These are phyloP conservation scores for Apotomis capreana DNA, from an alignment of 2,888 invertebrate species.

Conservation along the genomic window DNA sequence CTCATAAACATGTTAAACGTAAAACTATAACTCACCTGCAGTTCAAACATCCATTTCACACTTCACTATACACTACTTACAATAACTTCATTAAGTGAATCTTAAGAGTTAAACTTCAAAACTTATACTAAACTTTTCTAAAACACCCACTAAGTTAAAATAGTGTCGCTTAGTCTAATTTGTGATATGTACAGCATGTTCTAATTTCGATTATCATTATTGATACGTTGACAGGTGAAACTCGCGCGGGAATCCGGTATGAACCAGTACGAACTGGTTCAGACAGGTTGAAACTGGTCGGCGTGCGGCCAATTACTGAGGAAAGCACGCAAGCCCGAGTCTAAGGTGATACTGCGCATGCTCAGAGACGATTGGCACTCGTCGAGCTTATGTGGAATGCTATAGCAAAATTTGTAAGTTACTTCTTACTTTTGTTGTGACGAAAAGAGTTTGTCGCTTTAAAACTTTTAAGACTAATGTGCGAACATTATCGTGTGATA, in stretches of 20 bases:
- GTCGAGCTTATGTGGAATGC: constrained; percentile 61
- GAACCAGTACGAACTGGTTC: constrained; percentile 52
- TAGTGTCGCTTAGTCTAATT: constrained; percentile 7
- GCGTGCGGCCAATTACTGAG: constrained; percentile 77
- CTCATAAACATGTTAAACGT: not conserved
- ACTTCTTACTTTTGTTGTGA: constrained; percentile 74
- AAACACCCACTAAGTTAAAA: constrained; percentile 18
- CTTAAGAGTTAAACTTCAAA: constrained; percentile 41
- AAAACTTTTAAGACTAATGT: not conserved
- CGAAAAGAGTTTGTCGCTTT: constrained; percentile 15
- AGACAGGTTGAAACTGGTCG: constrained; percentile 51
- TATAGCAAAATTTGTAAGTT: constrained; percentile 74
- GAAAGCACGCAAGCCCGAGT: constrained; percentile 65
- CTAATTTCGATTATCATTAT: constrained; percentile 45
- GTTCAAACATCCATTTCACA: constrained; percentile 39
- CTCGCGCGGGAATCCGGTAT: constrained; percentile 48
- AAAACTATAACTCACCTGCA: constrained; percentile 27
- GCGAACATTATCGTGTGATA: not conserved
- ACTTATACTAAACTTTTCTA: constrained; percentile 47
- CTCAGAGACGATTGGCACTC: constrained; percentile 70
- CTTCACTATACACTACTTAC: constrained; percentile 32
- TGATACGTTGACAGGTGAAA: constrained; percentile 51
- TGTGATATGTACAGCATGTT: constrained; percentile 19
- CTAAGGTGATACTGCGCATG: constrained; percentile 67
- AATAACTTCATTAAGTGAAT: constrained; percentile 27